Evolutionary conservation across 2,888 invertebrate species (phyloP), one percentile per base, ranked within the genome.

Genomic region (Lepetodrilus schrolli): DNA sequence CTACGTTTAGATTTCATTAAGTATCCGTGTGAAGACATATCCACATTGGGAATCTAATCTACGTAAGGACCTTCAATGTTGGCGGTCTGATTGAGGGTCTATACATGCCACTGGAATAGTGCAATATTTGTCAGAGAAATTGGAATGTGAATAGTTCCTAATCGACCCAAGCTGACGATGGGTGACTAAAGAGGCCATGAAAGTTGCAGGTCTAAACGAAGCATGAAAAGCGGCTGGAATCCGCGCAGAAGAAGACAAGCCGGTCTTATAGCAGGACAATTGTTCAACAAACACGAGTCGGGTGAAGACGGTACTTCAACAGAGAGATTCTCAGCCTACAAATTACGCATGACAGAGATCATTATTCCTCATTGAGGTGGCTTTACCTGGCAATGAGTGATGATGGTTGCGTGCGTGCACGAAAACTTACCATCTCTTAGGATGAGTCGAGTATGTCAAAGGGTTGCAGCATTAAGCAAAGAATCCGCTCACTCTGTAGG

Each of bases 161-260:
- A 58, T 58, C 58, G 58, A 58, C 58, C 58, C 10, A 34, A 30
- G 8, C 58, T 58, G 10, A 30, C 30, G 58, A 58, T 58, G 58
- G 58, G 58, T 58, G 58, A 30, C 58, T 58, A 58, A 58, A 58
- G 58, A 30, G 58, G 34, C 58, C 58, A 58, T 58, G 26, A 30
- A 58, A 58, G 4, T 58, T 30, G 30, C 34, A 30, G 26, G 26
- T 17, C 58, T 58, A 58, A 58, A 58, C 34, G 58, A 58, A 58
- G 26, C 58, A 58, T 30, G 58, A 58, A 30, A 58, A 30, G 34
- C n/a, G 26, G 26, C 58, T 30, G 34, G 34, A 58, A 30, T 58
- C 58, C 26, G 30, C 34, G 26, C 34, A 30, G 30, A 17, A 30
- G 30, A 58, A 34, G 30, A 13, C 4, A 58, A n/a, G 58, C 26